A percentile compares a stretch with the other conserved stretches of the same genome.
Conservation (phyloP, 2,888 invertebrate genomes). For the Sialis fuliginosa region DNA sequence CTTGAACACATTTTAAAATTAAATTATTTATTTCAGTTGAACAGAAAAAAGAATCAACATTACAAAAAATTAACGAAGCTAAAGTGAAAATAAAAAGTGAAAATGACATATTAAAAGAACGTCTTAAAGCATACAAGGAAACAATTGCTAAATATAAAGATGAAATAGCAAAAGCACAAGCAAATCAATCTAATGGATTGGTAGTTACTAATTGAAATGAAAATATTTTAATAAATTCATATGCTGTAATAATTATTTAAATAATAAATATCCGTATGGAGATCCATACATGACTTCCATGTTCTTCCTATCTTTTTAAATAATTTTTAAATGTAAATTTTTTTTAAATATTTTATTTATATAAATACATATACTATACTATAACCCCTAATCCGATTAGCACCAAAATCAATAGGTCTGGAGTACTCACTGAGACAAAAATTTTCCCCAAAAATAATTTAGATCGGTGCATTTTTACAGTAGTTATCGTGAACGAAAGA, state of each 20-base stretch:
- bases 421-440: too few species aligned
- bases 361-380: too few species aligned
- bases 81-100: constrained; percentile 68
- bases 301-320: too few species aligned
- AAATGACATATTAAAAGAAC: constrained; percentile 69
- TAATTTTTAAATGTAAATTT: too few species aligned
- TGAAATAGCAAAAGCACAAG: constrained; percentile 39
- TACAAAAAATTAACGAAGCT: constrained; percentile 57
- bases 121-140: constrained; percentile 67
- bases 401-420: too few species aligned
- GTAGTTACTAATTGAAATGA: neutral
- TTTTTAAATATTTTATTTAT: too few species aligned
- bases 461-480: too few species aligned
- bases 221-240: neutral
- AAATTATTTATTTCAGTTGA: constrained; percentile 51
- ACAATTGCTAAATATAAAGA: constrained; percentile 69
- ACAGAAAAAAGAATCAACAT: constrained; percentile 64
- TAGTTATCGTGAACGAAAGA: too few species aligned
- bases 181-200: constrained; percentile 13
- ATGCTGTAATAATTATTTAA: neutral
- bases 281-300: too few species aligned
- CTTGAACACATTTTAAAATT: constrained; percentile 1
- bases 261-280: too few species aligned
- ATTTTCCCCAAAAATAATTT: too few species aligned
- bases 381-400: too few species aligned